These are phyloP conservation scores for Ernsta delagoae DNA, from an alignment of 2,888 invertebrate species.

Conservation along the genomic window DNA sequence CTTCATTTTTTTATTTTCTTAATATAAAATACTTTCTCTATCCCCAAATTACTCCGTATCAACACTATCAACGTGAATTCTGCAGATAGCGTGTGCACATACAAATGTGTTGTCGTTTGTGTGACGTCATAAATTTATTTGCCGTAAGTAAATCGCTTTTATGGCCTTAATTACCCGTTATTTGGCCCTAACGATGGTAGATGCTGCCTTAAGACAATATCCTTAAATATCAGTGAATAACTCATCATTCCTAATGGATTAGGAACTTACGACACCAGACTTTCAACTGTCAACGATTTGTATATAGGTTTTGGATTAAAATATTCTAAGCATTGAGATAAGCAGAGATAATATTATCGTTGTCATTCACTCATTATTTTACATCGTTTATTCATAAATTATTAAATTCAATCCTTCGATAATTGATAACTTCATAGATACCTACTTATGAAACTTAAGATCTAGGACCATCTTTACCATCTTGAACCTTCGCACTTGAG, in stretches of 20 bases:
- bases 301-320: too few relatives aligned
- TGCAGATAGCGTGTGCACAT: conserved; percentile 22
- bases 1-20: too few relatives aligned
- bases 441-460: too few relatives aligned
- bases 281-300: background rate
- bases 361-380: too few relatives aligned
- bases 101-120: conserved; percentile 30
- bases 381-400: too few relatives aligned
- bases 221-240: background rate
- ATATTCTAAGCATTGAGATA: too few relatives aligned
- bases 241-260: background rate
- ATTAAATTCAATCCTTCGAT: too few relatives aligned
- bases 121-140: conserved; percentile 34
- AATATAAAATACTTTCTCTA: too few relatives aligned
- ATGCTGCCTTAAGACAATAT: background rate
- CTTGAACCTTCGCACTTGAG: too few relatives aligned
- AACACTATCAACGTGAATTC: conserved; percentile 28
- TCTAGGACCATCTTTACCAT: too few relatives aligned
- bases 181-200: conserved; percentile 20
- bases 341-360: too few relatives aligned
- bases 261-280: background rate
- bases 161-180: conserved; percentile 27
- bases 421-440: too few relatives aligned
- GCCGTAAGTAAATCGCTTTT: conserved; percentile 23
- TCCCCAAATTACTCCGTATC: conserved; percentile 7